phyloP scores from a whole-genome alignment of 2,888 invertebrate genomes.

The Osedax fenrisi region DNA sequence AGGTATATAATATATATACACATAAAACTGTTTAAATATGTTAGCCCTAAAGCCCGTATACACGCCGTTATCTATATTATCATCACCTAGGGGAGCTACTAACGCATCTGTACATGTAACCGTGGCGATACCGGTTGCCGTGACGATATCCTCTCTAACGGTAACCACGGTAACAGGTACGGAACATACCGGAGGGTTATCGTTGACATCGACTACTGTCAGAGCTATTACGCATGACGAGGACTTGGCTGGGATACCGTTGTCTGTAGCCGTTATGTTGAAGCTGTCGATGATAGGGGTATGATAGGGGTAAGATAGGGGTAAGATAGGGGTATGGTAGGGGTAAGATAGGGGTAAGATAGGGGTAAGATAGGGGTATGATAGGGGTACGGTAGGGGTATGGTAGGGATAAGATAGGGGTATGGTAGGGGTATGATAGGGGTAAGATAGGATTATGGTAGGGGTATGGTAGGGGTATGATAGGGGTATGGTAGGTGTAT shows the following conservation, averaged over 20 bases:
- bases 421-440: neutral
- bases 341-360: neutral
- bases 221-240: constrained; percentile 22
- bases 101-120: constrained; percentile 37
- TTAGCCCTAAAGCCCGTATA: no score
- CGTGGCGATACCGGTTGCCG: constrained; percentile 33
- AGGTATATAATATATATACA: no score
- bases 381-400: neutral
- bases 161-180: neutral
- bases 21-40: no score
- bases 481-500: neutral
- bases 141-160: constrained; percentile 33
- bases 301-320: neutral
- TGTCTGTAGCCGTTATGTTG: constrained; percentile 33
- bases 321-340: neutral
- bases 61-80: no score
- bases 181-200: constrained; percentile 22
- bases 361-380: neutral
- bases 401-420: neutral
- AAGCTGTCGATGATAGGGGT: neutral
- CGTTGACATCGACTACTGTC: constrained; percentile 27
- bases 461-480: neutral
- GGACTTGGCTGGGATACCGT: constrained; percentile 3
- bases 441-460: neutral
- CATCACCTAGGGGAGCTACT: constrained; percentile 1